These are phyloP conservation scores for Polypedilum pembai DNA, from an alignment of 1,140 invertebrate species.

Conservation along the genomic window DNA sequence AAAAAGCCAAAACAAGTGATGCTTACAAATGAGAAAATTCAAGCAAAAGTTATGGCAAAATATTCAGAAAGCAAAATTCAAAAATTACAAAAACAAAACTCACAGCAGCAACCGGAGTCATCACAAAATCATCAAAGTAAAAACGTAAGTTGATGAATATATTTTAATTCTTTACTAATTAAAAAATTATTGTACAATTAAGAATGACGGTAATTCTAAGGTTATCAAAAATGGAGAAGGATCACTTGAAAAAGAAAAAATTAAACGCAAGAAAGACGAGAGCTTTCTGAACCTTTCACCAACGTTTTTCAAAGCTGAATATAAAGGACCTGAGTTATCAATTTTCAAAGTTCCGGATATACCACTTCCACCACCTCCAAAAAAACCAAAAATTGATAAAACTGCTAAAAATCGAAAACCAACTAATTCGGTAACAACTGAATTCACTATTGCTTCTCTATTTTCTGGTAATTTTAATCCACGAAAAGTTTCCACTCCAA, in stretches of 20 bases:
- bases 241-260: neutral
- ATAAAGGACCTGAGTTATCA: neutral
- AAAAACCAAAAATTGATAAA: too few relatives aligned
- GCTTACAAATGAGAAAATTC: neutral
- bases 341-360: neutral
- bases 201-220: too few relatives aligned
- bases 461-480: too few relatives aligned
- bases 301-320: neutral
- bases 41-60: neutral
- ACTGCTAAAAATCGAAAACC: too few relatives aligned
- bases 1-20: neutral
- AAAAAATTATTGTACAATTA: too few relatives aligned
- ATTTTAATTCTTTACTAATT: too few relatives aligned
- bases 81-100: neutral
- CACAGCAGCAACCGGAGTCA: too few relatives aligned
- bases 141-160: neutral
- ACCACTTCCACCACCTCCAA: neutral
- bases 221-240: neutral
- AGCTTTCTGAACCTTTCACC: neutral
- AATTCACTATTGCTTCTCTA: too few relatives aligned
- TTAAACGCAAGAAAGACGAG: neutral
- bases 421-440: too few relatives aligned
- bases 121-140: neutral
- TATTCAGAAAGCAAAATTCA: neutral
- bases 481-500: too few relatives aligned